Evolutionary conservation across 2,113 vertebrate species (phyloP).

Genomic region (Amphilophus citrinellus): DNA sequence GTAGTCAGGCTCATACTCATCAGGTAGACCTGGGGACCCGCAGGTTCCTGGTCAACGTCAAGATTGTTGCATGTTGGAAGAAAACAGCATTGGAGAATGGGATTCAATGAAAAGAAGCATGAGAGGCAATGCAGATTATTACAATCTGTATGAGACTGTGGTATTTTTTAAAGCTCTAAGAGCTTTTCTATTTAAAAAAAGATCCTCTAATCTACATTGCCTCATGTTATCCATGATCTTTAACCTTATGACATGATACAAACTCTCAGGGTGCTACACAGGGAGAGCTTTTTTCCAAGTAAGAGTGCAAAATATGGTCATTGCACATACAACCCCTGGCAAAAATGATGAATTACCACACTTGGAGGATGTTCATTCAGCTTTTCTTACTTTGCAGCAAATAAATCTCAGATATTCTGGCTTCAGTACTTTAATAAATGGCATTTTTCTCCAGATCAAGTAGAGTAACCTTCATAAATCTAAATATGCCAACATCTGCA

Average conservation of each 20-base stretch:
- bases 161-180: neutral
- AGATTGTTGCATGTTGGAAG: constrained; percentile 56
- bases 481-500: neutral
- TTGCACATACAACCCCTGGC: neutral
- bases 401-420: neutral
- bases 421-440: neutral
- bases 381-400: neutral
- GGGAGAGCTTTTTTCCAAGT: neutral
- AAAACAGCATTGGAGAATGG: constrained; percentile 51
- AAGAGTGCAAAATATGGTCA: neutral
- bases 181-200: neutral
- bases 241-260: constrained; percentile 19
- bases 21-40: constrained; percentile 74
- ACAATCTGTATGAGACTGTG: neutral
- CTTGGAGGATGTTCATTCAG: neutral
- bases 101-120: constrained; percentile 28
- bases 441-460: neutral
- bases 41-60: constrained; percentile 70
- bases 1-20: constrained; percentile 83
- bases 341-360: neutral
- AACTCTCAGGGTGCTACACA: neutral
- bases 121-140: constrained; percentile 23
- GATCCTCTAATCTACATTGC: constrained; percentile 8
- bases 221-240: constrained; percentile 18
- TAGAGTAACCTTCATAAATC: neutral